phyloP scores from a whole-genome alignment of 2,113 vertebrate genomes.

The Chaenogobius annularis region DNA sequence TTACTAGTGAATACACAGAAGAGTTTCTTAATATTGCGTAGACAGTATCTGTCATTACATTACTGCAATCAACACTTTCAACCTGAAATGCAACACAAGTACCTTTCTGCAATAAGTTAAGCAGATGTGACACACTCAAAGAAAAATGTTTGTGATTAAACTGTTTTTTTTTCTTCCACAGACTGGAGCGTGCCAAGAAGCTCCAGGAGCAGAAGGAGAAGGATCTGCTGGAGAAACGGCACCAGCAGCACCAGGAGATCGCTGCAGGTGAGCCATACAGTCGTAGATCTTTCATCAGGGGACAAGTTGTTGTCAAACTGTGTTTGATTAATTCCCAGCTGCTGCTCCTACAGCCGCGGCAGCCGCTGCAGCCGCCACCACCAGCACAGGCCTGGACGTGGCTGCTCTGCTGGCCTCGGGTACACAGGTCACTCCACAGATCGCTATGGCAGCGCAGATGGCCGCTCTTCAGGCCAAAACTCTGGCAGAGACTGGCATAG shows the following conservation, averaged over 20 bases:
- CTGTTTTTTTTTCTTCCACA: conserved; percentile 42
- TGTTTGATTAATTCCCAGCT: conserved; percentile 35
- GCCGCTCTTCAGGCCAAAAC: conserved; percentile 95
- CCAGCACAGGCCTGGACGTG: conserved; percentile 90
- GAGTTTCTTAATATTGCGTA: no score
- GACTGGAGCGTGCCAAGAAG: conserved; percentile 96
- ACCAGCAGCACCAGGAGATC: conserved; percentile 89
- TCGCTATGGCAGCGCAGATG: conserved; percentile 99
- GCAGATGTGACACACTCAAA: neutral
- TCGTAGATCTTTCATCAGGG: neutral
- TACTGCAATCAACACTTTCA: no score
- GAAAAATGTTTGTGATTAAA: neutral
- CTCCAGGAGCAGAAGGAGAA: conserved; percentile 97
- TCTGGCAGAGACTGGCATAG: conserved; percentile 95
- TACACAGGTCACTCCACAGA: conserved; percentile 97
- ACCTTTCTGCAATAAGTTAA: neutral
- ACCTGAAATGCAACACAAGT: no score
- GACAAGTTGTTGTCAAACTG: neutral
- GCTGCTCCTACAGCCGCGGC: conserved; percentile 54
- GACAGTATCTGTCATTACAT: neutral
- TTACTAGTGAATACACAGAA: no score
- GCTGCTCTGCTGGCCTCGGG: conserved; percentile 94
- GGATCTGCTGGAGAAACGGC: conserved; percentile 92
- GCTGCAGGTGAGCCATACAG: conserved; percentile 77
- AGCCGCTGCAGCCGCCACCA: conserved; percentile 54